Percentiles rank a stretch among this genome's conserved stretches.
Evolutionary conservation across 2,797 vertebrate species (phyloP).

Genomic region (Sebastes ruberrimus): DNA sequence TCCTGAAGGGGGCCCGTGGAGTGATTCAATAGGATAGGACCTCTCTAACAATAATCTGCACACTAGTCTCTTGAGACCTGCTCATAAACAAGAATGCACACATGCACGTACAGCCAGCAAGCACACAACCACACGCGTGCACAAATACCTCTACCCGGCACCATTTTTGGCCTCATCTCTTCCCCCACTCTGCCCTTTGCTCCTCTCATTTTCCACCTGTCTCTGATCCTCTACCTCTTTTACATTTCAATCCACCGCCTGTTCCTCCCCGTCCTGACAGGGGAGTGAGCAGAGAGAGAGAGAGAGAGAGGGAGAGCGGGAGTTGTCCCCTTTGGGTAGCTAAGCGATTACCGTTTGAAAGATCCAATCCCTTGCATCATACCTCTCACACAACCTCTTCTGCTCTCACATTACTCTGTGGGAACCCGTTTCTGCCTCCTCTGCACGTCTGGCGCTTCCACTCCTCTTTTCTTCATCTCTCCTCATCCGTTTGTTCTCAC

Average conservation of each 20-base stretch:
- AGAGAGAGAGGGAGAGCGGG: conserved; percentile 36
- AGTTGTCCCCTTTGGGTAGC: conserved; percentile 76
- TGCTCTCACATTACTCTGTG: conserved; percentile 65
- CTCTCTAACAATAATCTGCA: conserved; percentile 30
- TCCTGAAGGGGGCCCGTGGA: conserved; percentile 28
- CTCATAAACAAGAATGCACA: conserved; percentile 15
- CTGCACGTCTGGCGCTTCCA: conserved; percentile 49
- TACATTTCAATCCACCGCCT: conserved; percentile 76
- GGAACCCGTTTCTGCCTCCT: conserved; percentile 62
- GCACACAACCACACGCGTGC: not conserved
- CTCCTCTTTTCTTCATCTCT: conserved; percentile 43
- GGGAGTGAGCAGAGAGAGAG: conserved; percentile 38
- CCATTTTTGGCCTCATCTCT: conserved; percentile 60
- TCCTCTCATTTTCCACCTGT: conserved; percentile 74
- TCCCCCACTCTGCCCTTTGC: conserved; percentile 67
- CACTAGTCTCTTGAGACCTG: conserved; percentile 18
- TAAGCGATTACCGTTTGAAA: conserved; percentile 79
- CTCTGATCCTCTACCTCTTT: conserved; percentile 77
- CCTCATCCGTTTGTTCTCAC: conserved; percentile 48
- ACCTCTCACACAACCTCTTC: conserved; percentile 62
- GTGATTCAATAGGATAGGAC: conserved; percentile 47
- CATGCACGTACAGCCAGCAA: not conserved
- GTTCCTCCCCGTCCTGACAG: conserved; percentile 62
- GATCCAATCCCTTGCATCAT: conserved; percentile 78
- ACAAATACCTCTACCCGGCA: not conserved